Percentiles rank a stretch among this genome's conserved stretches.
These are phyloP conservation scores for Cecropterus lyciades DNA, from an alignment of 1,140 invertebrate genomes.

Conservation along the genomic window DNA sequence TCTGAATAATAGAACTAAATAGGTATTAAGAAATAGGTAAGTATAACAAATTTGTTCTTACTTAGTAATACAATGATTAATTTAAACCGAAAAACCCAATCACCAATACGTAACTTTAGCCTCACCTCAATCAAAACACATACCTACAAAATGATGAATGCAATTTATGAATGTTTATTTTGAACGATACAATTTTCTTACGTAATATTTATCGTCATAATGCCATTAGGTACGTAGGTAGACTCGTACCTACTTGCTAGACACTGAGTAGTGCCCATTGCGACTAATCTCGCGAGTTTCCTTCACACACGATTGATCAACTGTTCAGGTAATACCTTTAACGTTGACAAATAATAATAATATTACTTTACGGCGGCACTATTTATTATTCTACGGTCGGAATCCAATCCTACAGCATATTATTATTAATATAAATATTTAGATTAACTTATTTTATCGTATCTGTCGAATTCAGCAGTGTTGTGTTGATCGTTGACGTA, in stretches of 20 bases:
- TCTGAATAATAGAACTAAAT: too few species aligned
- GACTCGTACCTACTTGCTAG: slow-evolving; percentile 5
- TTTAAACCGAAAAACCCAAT: not conserved
- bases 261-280: slow-evolving; percentile 4
- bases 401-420: too few species aligned
- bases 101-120: too few species aligned
- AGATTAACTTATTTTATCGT: slow-evolving; percentile 1
- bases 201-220: slow-evolving; percentile 17
- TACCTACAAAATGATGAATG: not conserved
- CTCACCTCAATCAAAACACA: not conserved
- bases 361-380: not conserved
- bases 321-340: slow-evolving; percentile 15
- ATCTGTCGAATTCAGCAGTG: not conserved
- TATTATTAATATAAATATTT: too few species aligned
- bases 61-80: not conserved
- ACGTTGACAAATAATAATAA: not conserved
- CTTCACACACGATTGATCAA: slow-evolving; percentile 15
- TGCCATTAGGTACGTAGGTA: slow-evolving; percentile 3
- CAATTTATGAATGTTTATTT: slow-evolving; percentile 15
- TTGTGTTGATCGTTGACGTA: not conserved
- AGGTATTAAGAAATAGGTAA: too few species aligned
- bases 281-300: slow-evolving; percentile 10
- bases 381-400: not conserved
- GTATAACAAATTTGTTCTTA: too few species aligned
- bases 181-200: slow-evolving; percentile 7